Evolutionary conservation across 2,113 vertebrate genomes (phyloP).

Genomic region (Heterotilapia buettikoferi): DNA sequence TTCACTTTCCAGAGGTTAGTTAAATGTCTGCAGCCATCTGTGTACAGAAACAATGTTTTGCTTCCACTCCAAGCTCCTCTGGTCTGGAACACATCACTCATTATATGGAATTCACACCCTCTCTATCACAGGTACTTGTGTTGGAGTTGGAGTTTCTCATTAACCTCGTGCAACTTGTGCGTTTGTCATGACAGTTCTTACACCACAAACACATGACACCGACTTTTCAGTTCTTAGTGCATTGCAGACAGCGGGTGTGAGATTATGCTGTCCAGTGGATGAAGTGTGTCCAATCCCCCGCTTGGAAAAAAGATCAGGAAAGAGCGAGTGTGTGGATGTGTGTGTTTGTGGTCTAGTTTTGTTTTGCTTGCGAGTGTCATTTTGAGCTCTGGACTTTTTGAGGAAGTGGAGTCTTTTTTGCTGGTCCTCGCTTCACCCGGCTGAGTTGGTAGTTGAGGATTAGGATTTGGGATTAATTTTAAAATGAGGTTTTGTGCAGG

Average conservation of each 20-base stretch:
- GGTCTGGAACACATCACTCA: constrained; percentile 8
- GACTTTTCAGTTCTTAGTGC: background rate
- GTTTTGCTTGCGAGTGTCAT: constrained; percentile 7
- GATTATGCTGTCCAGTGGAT: constrained; percentile 47
- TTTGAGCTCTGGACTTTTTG: constrained; percentile 1
- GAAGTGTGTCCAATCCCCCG: constrained; percentile 42
- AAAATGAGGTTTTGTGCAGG: constrained; percentile 1
- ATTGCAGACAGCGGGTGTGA: background rate
- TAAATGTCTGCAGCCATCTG: background rate
- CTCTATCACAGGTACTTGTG: constrained; percentile 5
- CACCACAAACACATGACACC: background rate
- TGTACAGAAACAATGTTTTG: constrained; percentile 3
- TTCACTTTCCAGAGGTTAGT: background rate
- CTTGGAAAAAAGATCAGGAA: constrained; percentile 26
- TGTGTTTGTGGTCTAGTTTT: background rate
- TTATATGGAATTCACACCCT: constrained; percentile 25
- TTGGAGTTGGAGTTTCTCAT: constrained; percentile 15
- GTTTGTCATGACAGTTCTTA: background rate
- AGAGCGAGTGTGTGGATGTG: background rate
- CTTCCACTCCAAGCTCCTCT: background rate
- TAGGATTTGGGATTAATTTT: constrained; percentile 44
- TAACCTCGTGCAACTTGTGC: constrained; percentile 19
- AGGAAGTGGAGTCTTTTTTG: constrained; percentile 1
- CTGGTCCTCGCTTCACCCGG: background rate
- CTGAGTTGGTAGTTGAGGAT: constrained; percentile 19